Conservation (phyloP, 2,797 vertebrate species). For the Myotis findleyi region DNA sequence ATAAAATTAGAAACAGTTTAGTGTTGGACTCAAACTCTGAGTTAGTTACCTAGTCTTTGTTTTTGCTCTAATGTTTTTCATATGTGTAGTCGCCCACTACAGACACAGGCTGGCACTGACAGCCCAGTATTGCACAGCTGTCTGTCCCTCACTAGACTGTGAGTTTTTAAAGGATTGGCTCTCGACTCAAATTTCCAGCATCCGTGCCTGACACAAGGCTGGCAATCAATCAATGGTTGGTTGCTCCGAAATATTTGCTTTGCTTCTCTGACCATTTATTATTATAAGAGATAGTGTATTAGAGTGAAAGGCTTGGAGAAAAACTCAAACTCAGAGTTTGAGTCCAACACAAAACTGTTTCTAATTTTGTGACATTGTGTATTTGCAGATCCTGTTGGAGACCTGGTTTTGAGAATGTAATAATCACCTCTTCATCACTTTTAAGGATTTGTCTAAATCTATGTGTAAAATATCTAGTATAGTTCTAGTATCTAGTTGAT, state of each 20-base stretch:
- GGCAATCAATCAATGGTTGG: fast-evolving
- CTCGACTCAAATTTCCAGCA: background rate
- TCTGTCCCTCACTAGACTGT: background rate
- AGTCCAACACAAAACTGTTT: too few relatives aligned
- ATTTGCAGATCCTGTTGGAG: background rate
- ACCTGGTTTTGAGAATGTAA: background rate
- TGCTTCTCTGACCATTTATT: background rate
- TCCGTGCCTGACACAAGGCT: background rate
- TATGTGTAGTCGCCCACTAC: fast-evolving
- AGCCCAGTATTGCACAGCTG: fast-evolving
- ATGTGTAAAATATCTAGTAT: background rate
- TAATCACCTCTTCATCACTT: background rate
- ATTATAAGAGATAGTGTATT: background rate
- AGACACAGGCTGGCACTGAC: background rate
- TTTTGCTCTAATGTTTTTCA: background rate
- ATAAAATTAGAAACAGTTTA: background rate
- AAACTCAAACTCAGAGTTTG: background rate
- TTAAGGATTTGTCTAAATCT: background rate
- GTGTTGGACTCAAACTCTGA: background rate
- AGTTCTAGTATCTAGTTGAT: background rate
- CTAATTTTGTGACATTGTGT: background rate
- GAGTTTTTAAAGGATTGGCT: background rate
- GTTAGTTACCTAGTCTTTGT: background rate
- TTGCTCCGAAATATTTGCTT: background rate
- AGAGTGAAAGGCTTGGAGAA: background rate